Evolutionary conservation across 2,113 vertebrate species (phyloP).

Genomic region (Sylvietta virens): DNA sequence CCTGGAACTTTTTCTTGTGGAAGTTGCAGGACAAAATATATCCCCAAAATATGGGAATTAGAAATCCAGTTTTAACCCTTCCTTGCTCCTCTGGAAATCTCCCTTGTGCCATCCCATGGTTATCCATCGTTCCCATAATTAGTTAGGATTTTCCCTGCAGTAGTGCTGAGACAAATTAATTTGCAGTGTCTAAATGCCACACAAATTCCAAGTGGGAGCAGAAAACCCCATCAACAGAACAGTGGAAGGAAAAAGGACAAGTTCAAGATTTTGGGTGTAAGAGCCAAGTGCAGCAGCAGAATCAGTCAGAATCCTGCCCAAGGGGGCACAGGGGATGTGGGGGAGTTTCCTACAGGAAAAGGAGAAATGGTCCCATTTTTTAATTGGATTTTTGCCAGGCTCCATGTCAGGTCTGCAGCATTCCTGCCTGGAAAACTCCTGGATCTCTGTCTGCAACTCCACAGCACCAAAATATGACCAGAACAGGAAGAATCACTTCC

Average conservation of each 20-base stretch:
- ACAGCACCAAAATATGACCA: background rate
- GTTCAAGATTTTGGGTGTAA: background rate
- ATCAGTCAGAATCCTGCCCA: background rate
- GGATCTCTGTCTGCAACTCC: background rate
- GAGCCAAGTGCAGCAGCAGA: background rate
- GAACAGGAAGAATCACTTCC: background rate
- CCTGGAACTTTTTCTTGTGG: background rate
- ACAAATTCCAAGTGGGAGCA: background rate
- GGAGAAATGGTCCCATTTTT: background rate
- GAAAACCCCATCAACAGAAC: background rate
- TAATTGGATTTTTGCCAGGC: background rate
- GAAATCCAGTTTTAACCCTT: background rate
- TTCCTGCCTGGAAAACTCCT: background rate
- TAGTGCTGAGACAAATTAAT: background rate
- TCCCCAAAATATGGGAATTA: background rate
- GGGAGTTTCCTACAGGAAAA: background rate
- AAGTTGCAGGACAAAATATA: background rate
- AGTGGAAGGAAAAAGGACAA: background rate
- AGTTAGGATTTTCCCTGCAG: background rate
- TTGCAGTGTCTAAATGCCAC: background rate
- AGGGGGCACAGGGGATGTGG: background rate
- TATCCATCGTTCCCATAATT: background rate
- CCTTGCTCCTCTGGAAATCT: background rate
- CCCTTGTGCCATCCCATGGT: background rate
- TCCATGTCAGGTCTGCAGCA: fast-evolving